Conservation (phyloP, 2,888 invertebrate genomes). For the Tetragonula carbonaria region DNA sequence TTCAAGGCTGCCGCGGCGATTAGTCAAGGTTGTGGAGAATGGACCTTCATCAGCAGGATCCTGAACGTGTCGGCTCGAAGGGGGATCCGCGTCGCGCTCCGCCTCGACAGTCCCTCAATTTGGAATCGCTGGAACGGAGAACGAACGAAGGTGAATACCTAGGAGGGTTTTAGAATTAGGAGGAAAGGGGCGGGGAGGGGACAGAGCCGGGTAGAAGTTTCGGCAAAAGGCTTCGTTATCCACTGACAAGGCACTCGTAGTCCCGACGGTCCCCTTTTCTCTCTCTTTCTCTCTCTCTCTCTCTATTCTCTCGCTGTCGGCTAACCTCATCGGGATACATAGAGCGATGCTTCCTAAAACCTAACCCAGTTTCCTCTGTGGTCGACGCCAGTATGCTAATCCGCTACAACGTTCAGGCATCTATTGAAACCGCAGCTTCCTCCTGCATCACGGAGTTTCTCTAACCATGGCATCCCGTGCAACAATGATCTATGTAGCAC, state of each 20-base stretch:
- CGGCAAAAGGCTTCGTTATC: slow-evolving; percentile 67
- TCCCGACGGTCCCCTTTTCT: slow-evolving; percentile 30
- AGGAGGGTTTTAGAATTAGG: slow-evolving; percentile 25
- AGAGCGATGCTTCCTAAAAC: slow-evolving; percentile 65
- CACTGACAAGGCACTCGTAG: slow-evolving; percentile 59
- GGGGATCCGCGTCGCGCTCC: slow-evolving; percentile 28
- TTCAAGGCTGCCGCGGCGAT: slow-evolving; percentile 18
- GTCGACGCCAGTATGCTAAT: slow-evolving; percentile 74
- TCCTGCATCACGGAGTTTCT: slow-evolving; percentile 69
- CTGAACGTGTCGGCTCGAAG: slow-evolving; percentile 9
- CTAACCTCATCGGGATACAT: slow-evolving; percentile 48
- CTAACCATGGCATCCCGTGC: slow-evolving; percentile 73
- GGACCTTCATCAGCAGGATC: slow-evolving; percentile 45
- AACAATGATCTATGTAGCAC: slow-evolving; percentile 78
- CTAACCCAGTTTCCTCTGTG: slow-evolving; percentile 73
- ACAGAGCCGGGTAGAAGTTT: slow-evolving; percentile 45
- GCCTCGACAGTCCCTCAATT: slow-evolving; percentile 41
- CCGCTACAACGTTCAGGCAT: slow-evolving; percentile 71
- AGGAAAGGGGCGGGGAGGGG: not conserved
- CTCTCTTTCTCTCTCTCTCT: slow-evolving; percentile 1
- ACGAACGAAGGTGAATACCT: slow-evolving; percentile 58
- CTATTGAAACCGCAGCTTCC: slow-evolving; percentile 74
- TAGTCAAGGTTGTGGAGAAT: slow-evolving; percentile 33
- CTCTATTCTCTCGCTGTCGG: slow-evolving; percentile 9
- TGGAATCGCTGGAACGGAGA: slow-evolving; percentile 34